Evolutionary conservation across 2,797 vertebrate species (phyloP).

Genomic region (Anolis apletophallus): DNA sequence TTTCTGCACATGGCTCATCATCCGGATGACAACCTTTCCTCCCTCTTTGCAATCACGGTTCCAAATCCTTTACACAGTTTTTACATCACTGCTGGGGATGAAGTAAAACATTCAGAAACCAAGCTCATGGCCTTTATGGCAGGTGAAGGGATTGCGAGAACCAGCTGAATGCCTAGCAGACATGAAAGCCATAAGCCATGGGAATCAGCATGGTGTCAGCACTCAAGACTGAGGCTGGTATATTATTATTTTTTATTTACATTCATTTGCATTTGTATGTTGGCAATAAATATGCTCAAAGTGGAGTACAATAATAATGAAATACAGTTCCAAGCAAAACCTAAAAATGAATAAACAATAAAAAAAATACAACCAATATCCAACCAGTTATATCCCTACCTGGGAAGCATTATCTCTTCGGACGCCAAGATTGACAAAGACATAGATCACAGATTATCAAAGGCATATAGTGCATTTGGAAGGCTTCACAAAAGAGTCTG

Average conservation of each 20-base stretch:
- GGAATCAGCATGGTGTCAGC: background rate
- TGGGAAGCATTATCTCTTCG: no score
- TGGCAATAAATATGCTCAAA: background rate
- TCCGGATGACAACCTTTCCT: rapidly evolving
- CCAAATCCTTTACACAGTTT: background rate
- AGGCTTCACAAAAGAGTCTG: no score
- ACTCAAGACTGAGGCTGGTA: background rate
- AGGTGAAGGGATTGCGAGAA: background rate
- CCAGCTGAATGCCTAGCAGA: no score
- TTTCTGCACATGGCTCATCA: conserved; percentile 6
- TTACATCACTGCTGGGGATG: background rate
- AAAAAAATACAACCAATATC: background rate
- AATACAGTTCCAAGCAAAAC: background rate
- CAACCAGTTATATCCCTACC: no score
- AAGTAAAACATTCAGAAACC: background rate
- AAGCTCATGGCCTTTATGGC: background rate
- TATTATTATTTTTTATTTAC: background rate
- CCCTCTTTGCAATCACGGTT: background rate
- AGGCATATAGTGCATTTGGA: no score
- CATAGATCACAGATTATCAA: no score
- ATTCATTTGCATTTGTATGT: background rate
- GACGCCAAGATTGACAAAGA: no score
- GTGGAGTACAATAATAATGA: background rate
- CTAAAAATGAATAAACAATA: background rate
- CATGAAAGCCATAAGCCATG: background rate